Conservation (phyloP, 1,140 invertebrate species). For the Caenorhabditis tropicalis region DNA sequence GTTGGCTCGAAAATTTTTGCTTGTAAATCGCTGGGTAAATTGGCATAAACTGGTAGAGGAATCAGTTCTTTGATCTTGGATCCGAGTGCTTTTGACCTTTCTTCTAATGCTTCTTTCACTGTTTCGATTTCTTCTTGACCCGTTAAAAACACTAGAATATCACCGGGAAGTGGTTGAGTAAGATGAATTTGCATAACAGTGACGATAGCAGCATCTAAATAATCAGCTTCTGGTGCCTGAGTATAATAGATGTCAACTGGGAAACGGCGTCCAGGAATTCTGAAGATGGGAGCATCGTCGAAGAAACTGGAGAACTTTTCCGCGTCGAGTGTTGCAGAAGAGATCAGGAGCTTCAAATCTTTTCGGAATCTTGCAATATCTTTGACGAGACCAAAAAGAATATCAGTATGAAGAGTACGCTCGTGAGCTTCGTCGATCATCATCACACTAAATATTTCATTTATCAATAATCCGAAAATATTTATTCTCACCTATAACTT, state of each 20-base stretch:
- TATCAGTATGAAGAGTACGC: conserved; percentile 94
- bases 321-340: conserved; percentile 95
- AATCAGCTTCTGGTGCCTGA: conserved; percentile 97
- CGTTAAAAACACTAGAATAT: conserved; percentile 95
- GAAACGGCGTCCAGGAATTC: conserved; percentile 86
- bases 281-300: conserved; percentile 95
- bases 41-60: conserved; percentile 95
- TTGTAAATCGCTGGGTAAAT: conserved; percentile 97
- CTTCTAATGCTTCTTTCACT: conserved; percentile 64
- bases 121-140: conserved; percentile 74
- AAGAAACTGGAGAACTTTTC: conserved; percentile 95
- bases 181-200: conserved; percentile 97
- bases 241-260: conserved; percentile 97
- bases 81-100: conserved; percentile 77
- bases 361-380: conserved; percentile 90
- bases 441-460: conserved; percentile 82
- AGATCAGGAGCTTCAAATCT: conserved; percentile 94
- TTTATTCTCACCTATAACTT: conserved; percentile 78
- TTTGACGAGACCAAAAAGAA: conserved; percentile 96
- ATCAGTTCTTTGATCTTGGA: conserved; percentile 90
- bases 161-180: conserved; percentile 87
- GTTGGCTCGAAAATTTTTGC: conserved; percentile 96
- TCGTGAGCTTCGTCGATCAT: conserved; percentile 99
- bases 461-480: neutral
- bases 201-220: conserved; percentile 94